Conservation (phyloP, 1,140 invertebrate species). For the Hyphantria cunea region DNA sequence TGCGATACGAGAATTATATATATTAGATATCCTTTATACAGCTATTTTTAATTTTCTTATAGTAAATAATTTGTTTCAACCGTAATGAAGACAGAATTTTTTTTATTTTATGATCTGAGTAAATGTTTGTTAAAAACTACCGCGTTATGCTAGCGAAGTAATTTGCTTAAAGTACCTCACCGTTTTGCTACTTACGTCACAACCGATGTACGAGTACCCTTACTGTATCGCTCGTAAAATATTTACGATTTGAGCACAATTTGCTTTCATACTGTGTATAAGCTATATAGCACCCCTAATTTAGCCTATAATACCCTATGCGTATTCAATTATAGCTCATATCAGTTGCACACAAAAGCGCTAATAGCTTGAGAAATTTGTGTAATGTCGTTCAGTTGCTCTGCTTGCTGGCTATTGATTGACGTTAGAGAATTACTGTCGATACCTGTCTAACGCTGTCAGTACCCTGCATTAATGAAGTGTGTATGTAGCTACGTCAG, state of each 20-base stretch:
- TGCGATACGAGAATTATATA: too few relatives aligned
- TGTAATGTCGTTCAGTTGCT: slow-evolving; percentile 1
- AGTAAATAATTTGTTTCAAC: too few relatives aligned
- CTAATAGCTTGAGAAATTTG: slow-evolving; percentile 14
- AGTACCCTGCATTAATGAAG: neutral
- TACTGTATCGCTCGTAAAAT: slow-evolving; percentile 18
- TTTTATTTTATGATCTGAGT: too few relatives aligned
- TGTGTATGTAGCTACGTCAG: neutral
- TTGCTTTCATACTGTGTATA: slow-evolving; percentile 12
- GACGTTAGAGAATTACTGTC: slow-evolving; percentile 6
- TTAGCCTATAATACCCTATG: neutral
- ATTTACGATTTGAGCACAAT: slow-evolving; percentile 27
- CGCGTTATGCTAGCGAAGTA: too few relatives aligned
- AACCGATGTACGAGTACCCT: neutral
- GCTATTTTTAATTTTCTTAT: too few relatives aligned
- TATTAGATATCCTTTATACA: too few relatives aligned
- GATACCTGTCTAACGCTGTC: neutral
- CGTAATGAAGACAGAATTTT: too few relatives aligned
- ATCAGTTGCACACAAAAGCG: slow-evolving; percentile 2
- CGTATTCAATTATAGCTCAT: slow-evolving; percentile 11
- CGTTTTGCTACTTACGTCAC: too few relatives aligned
- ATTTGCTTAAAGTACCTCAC: too few relatives aligned
- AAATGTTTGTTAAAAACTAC: too few relatives aligned
- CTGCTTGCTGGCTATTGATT: slow-evolving; percentile 5
- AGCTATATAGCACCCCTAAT: neutral